These are phyloP conservation scores for Struthidea cinerea DNA, from an alignment of 2,113 vertebrate species.

Conservation along the genomic window DNA sequence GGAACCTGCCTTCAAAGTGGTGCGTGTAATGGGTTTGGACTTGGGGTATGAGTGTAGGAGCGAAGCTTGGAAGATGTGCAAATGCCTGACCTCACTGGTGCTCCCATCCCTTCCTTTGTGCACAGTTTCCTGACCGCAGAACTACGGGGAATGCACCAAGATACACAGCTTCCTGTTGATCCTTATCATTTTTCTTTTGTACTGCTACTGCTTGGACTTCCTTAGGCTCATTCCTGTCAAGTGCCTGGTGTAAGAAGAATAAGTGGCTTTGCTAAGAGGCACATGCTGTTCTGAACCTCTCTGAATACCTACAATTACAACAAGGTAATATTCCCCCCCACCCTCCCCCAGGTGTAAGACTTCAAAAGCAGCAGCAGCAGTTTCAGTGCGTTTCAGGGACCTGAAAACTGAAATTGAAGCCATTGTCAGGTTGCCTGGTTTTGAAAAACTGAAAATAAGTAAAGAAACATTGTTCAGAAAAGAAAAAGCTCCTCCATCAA, in stretches of 20 bases:
- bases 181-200: background rate
- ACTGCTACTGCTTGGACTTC: background rate
- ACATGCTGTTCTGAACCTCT: background rate
- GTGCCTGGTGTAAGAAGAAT: background rate
- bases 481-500: background rate
- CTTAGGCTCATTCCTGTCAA: background rate
- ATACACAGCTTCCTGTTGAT: background rate
- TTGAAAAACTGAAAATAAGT: background rate
- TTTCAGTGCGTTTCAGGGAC: background rate
- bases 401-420: background rate
- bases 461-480: background rate
- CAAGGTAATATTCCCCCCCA: background rate
- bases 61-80: accelerated
- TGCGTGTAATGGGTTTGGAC: background rate
- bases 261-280: background rate
- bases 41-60: background rate
- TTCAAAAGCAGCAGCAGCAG: background rate
- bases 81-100: background rate
- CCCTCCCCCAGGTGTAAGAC: background rate
- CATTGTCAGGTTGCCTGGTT: background rate
- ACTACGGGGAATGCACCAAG: background rate
- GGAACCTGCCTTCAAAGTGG: background rate
- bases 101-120: background rate
- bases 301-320: background rate
- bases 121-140: background rate